phyloP scores from a whole-genome alignment of 2,113 vertebrate species.

The Crotophaga sulcirostris region DNA sequence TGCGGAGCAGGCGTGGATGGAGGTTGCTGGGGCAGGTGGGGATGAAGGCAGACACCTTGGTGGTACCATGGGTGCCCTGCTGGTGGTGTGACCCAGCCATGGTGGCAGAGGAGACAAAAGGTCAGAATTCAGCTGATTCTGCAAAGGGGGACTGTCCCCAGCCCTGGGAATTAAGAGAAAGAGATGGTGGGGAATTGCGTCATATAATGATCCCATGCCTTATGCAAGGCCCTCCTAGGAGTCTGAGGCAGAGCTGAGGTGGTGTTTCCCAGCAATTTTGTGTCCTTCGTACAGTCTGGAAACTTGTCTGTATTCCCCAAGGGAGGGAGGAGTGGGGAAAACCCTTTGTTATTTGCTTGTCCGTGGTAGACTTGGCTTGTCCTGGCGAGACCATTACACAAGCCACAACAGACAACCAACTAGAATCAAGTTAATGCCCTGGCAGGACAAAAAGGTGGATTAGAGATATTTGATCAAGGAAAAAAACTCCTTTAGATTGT shows the following conservation, averaged over 20 bases:
- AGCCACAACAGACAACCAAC: neutral
- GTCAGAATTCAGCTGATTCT: neutral
- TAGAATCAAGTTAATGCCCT: neutral
- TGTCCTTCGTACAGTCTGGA: neutral
- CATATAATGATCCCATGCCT: neutral
- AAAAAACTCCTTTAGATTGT: neutral
- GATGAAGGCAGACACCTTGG: neutral
- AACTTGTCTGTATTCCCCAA: neutral
- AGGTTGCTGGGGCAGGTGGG: neutral
- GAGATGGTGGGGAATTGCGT: neutral
- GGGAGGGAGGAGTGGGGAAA: neutral
- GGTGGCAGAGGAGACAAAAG: neutral
- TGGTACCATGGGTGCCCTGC: neutral
- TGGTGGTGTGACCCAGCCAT: neutral
- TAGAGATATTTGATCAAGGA: neutral
- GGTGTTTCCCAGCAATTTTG: neutral
- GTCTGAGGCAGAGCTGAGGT: neutral
- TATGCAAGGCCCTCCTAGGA: neutral
- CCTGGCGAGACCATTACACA: neutral
- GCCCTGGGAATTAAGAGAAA: neutral
- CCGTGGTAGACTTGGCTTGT: neutral
- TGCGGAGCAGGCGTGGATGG: neutral
- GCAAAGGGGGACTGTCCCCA: neutral
- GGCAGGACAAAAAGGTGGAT: neutral
- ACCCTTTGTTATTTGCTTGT: neutral